A percentile compares a stretch with the other conserved stretches of the same genome.
phyloP scores from a whole-genome alignment of 2,888 invertebrate species.

The Oxyscelio sp. region DNA sequence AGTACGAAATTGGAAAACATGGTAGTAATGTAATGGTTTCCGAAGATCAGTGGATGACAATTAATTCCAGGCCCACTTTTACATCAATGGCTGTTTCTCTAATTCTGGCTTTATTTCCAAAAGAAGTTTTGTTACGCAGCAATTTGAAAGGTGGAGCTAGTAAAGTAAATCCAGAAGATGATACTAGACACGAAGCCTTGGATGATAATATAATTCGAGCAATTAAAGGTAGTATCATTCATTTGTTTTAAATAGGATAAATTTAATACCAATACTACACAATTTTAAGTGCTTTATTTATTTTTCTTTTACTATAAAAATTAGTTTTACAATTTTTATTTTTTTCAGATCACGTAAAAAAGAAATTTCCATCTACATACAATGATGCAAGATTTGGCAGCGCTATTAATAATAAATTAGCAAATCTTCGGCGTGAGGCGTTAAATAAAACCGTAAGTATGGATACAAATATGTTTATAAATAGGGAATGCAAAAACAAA shows the following conservation, averaged over 20 bases:
- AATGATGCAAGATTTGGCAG: not conserved
- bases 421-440: not conserved
- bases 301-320: not conserved
- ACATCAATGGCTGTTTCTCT: conserved; percentile 4
- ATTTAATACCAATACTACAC: no score
- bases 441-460: no score
- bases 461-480: no score
- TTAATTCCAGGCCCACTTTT: not conserved
- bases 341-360: conserved; percentile 3
- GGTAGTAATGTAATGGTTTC: conserved; percentile 1
- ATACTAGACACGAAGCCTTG: not conserved
- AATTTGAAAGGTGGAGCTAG: conserved; percentile 18
- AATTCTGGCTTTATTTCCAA: not conserved
- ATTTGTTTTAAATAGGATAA: no score
- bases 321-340: not conserved
- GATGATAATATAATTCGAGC: no score
- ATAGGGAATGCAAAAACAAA: no score
- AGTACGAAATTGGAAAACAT: conserved; percentile 4
- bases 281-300: no score
- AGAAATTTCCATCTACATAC: not conserved
- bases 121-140: not conserved
- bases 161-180: not conserved
- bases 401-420: not conserved
- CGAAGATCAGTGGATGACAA: conserved; percentile 3
- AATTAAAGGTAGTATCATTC: conserved; percentile 10